Conservation (phyloP, 2,888 invertebrate genomes). For the Lamproptera curius region DNA sequence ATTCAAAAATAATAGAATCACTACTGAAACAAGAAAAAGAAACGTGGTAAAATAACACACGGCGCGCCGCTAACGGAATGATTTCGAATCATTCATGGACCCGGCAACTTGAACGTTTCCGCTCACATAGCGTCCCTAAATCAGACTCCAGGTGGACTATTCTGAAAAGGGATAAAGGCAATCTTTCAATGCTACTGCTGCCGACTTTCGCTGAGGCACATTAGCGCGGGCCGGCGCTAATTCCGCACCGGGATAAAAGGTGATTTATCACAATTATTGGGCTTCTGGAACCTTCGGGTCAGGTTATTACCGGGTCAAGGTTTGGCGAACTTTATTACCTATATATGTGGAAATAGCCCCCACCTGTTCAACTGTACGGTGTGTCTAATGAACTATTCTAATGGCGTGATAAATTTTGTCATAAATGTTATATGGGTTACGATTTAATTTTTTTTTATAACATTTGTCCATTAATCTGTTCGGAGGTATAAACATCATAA, state of each 20-base stretch:
- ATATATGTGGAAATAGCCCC: constrained; percentile 1
- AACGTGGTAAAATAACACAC: too few relatives aligned
- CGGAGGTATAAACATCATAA: too few relatives aligned
- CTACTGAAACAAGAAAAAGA: too few relatives aligned
- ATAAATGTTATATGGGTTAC: too few relatives aligned
- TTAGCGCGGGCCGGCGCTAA: constrained; percentile 63
- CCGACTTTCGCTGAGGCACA: constrained; percentile 43
- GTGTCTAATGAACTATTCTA: too few relatives aligned
- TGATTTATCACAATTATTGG: constrained; percentile 72
- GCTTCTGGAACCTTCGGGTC: constrained; percentile 37
- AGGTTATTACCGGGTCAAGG: constrained; percentile 31
- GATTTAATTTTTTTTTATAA: too few relatives aligned
- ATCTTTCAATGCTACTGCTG: constrained; percentile 34
- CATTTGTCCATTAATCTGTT: too few relatives aligned
- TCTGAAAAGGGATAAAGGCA: constrained; percentile 19
- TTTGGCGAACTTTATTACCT: constrained; percentile 16
- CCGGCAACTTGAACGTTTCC: constrained; percentile 1
- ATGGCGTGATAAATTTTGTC: too few relatives aligned
- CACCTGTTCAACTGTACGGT: neutral
- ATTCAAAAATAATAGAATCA: too few relatives aligned
- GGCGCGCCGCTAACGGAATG: neutral
- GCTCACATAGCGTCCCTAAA: constrained; percentile 1
- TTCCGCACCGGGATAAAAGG: constrained; percentile 52
- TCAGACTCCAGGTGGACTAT: constrained; percentile 15
- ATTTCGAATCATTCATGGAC: constrained; percentile 1